Base-by-base conservation (phyloP, 2,797 vertebrate species). In the Cryptoprocta ferox region DNA sequence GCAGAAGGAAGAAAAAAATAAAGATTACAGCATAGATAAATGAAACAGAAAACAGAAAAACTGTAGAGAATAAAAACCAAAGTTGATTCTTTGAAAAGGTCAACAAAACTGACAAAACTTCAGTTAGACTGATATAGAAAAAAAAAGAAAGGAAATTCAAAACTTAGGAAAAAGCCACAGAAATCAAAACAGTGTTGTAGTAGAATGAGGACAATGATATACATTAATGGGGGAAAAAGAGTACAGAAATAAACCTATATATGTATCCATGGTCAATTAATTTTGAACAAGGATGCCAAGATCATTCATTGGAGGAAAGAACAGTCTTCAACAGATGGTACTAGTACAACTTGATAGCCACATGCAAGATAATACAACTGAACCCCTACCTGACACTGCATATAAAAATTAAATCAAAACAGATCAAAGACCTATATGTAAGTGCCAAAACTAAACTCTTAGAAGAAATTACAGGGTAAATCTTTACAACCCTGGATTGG, bases 161-260 rank as follows among this genome's bases (percentile, higher is more conserved):
- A 90, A 76, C 19, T 80, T 86, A 90, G 4, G 50, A 53, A 21
- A 94, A 71, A 71, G 50, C 39, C 76, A 86, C 3, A 79, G 35
- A 84, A 92, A 86, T 90, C 32, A 81, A 87, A 82, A 91, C n/a
- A 94, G 68, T 66, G 42, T 73, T 21, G 50, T 35, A 92, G 5
- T 59, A 63, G 37, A 28, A 30, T 73, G 79, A 75, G 53, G 30
- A 70, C 11, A 87, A 15, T 82, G 45, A 96, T n/a, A 87, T 2
- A 91, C 9, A 65, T 53, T 32, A 81, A 66, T 16, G 7, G 24
- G 19, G 82, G 89, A 66, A 85, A 35, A 92, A 42, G 68, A 75
- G 30, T 79, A 39, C 39, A 97, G 70, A 88, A 88, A 85, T 56
- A 93, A 86, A 95, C 24, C 32, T 42, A 73, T 56, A 83, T 24